Conservation (phyloP, 2,888 invertebrate species). For the Cosmopolites sordidus region DNA sequence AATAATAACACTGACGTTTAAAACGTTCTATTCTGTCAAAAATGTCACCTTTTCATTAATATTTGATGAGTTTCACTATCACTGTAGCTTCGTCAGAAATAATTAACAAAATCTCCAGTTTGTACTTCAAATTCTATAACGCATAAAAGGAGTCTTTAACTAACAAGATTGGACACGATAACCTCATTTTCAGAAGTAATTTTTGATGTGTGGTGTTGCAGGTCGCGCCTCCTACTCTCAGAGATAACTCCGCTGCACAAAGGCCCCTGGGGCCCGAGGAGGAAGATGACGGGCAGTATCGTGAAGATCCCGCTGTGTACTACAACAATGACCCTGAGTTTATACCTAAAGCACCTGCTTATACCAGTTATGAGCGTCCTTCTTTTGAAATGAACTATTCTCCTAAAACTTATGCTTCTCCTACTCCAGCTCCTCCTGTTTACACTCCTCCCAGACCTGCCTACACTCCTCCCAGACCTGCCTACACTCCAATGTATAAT, state of each 20-base stretch:
- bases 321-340: conserved; percentile 58
- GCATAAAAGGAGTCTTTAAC: too few species aligned
- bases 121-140: too few species aligned
- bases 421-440: conserved; percentile 34
- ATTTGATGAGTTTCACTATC: too few species aligned
- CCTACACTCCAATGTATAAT: conserved; percentile 9
- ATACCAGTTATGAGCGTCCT: conserved; percentile 25
- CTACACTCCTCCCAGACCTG: conserved; percentile 43
- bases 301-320: conserved; percentile 78
- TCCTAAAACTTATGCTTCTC: conserved; percentile 37
- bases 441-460: conserved; percentile 34
- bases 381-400: conserved; percentile 28
- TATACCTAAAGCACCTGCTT: conserved; percentile 28
- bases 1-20: too few species aligned
- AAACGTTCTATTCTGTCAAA: too few species aligned
- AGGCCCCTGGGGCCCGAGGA: conserved; percentile 56
- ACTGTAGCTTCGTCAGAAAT: too few species aligned
- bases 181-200: too few species aligned
- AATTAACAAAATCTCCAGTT: too few species aligned
- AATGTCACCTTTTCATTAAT: too few species aligned
- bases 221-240: conserved; percentile 75
- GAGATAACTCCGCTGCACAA: conserved; percentile 45
- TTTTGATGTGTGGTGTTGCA: too few species aligned
- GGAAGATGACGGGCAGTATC: conserved; percentile 81
- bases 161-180: too few species aligned